Conservation (phyloP, 2,113 vertebrate species). For the Manacus vitellinus region DNA sequence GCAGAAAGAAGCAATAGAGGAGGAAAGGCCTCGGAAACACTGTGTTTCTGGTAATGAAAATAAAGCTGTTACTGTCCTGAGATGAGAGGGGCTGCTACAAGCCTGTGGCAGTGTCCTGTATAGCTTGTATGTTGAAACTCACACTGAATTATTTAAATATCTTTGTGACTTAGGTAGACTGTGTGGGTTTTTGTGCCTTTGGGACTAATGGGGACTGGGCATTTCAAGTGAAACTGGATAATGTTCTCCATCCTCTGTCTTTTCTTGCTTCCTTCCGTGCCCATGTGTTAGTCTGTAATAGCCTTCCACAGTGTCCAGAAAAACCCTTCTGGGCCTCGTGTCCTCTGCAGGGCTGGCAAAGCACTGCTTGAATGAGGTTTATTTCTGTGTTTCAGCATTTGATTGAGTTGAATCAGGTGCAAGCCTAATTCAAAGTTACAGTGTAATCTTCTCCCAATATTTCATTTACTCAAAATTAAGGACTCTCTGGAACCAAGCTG, state of each 20-base stretch:
- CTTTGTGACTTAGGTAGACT: background rate
- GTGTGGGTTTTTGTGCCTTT: background rate
- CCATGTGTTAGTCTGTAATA: background rate
- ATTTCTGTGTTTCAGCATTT: background rate
- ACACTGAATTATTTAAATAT: background rate
- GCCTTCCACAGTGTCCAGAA: background rate
- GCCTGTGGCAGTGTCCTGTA: background rate
- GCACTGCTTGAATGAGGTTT: background rate
- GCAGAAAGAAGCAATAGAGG: background rate
- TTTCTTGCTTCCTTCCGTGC: background rate
- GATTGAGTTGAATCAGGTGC: fast-evolving
- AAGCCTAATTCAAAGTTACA: background rate
- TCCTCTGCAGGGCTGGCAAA: background rate
- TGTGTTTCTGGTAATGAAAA: background rate
- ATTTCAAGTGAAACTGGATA: background rate
- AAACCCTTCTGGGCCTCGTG: fast-evolving
- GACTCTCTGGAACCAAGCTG: background rate
- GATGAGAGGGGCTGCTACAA: background rate
- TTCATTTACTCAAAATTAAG: background rate
- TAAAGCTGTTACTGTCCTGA: background rate
- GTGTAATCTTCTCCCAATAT: background rate
- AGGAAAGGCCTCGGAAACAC: background rate
- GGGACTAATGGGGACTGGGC: background rate
- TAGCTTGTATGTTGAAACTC: background rate
- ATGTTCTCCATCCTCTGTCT: background rate